These are phyloP conservation scores for Chironex yamaguchii DNA, from an alignment of 30 jellyfish, hydroid and myxozoan genomes.

Conservation along the genomic window DNA sequence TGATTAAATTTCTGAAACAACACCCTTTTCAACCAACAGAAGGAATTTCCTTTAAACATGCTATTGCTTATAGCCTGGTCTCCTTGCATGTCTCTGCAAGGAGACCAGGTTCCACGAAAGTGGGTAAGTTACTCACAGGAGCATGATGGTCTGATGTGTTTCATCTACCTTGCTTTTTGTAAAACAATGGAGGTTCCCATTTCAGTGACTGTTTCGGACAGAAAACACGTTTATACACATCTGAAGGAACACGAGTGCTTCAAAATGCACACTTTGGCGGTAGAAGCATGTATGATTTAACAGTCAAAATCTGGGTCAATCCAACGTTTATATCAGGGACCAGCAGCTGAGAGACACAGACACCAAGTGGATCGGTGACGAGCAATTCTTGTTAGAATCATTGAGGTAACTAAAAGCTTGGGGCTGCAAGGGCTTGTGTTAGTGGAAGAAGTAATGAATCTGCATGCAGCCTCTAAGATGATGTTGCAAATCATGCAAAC, in stretches of 20 bases:
- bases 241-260: constrained; percentile 17
- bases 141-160: constrained; percentile 20
- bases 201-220: constrained; percentile 6
- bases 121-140: constrained; percentile 60
- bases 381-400: background rate
- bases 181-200: constrained; percentile 25
- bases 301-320: constrained; percentile 49
- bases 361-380: background rate
- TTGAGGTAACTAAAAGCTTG: constrained; percentile 5
- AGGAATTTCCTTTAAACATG: constrained; percentile 33
- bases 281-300: constrained; percentile 38
- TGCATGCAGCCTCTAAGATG: constrained; percentile 13
- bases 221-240: constrained; percentile 7
- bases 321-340: background rate
- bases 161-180: constrained; percentile 33
- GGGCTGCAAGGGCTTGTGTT: background rate
- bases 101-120: constrained; percentile 36
- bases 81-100: constrained; percentile 21
- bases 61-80: constrained; percentile 30
- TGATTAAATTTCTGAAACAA: constrained; percentile 11
- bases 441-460: constrained; percentile 33
- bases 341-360: background rate
- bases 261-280: constrained; percentile 32
- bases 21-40: constrained; percentile 32
- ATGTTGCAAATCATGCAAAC: constrained; percentile 17